These are phyloP conservation scores for Magallana angulata DNA, from an alignment of 1,140 invertebrate genomes.

Conservation along the genomic window DNA sequence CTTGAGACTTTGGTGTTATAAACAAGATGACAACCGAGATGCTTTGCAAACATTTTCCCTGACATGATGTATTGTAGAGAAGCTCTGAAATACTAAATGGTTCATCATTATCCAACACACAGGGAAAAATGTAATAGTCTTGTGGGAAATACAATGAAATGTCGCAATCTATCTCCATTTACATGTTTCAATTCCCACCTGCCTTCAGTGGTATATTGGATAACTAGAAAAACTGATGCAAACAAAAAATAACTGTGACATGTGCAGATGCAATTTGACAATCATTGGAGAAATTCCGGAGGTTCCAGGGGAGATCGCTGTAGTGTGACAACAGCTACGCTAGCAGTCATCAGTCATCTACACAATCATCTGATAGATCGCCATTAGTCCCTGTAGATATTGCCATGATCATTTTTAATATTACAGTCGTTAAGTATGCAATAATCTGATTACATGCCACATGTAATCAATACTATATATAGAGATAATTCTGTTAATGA, in stretches of 20 bases:
- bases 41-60: constrained; percentile 20
- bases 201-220: background rate
- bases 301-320: too few relatives aligned
- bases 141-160: constrained; percentile 15
- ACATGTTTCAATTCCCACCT: background rate
- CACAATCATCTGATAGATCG: background rate
- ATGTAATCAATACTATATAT: background rate
- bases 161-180: constrained; percentile 8
- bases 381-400: constrained; percentile 1
- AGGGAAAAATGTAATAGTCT: background rate
- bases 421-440: background rate
- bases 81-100: background rate
- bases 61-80: constrained; percentile 3
- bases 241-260: background rate
- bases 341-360: background rate
- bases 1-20: background rate
- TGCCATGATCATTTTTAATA: background rate
- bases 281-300: background rate
- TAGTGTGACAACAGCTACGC: background rate
- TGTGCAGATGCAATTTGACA: background rate
- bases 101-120: background rate
- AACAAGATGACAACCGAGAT: constrained; percentile 31
- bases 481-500: too few relatives aligned
- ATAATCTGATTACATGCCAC: constrained; percentile 1
- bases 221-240: constrained; percentile 1